These are phyloP conservation scores for Dendrocincla tyrannina DNA, from an alignment of 2,797 vertebrate genomes.

Conservation along the genomic window DNA sequence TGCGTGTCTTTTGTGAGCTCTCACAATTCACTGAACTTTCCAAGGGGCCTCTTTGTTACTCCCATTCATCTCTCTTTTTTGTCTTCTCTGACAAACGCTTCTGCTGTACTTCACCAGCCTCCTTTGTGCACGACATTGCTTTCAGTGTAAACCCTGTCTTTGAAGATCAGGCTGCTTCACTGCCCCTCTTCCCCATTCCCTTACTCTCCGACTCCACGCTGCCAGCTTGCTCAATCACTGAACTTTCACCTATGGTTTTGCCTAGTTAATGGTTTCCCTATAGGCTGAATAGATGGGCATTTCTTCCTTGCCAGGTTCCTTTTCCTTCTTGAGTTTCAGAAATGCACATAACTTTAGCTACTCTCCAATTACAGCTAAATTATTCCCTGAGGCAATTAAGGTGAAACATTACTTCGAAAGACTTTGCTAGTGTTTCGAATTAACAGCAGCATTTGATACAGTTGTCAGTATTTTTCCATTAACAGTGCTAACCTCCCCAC, in stretches of 20 bases:
- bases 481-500: background rate
- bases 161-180: background rate
- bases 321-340: conserved; percentile 53
- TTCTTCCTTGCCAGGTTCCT: background rate
- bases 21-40: background rate
- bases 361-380: conserved; percentile 61
- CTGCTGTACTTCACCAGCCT: background rate
- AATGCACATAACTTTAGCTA: conserved; percentile 32
- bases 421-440: conserved; percentile 39
- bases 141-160: background rate
- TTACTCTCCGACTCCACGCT: accelerated
- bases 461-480: conserved; percentile 52
- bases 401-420: conserved; percentile 45
- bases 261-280: background rate
- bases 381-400: conserved; percentile 62
- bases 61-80: background rate
- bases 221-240: background rate
- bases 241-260: background rate
- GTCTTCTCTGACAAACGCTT: conserved; percentile 3
- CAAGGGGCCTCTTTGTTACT: background rate
- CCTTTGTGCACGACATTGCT: background rate
- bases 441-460: conserved; percentile 54
- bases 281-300: background rate
- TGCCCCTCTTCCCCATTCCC: background rate
- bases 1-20: background rate